Percentiles rank a stretch among this genome's conserved stretches.
phyloP scores from a whole-genome alignment of 2,113 vertebrate genomes.

The Meleagris gallopavo region DNA sequence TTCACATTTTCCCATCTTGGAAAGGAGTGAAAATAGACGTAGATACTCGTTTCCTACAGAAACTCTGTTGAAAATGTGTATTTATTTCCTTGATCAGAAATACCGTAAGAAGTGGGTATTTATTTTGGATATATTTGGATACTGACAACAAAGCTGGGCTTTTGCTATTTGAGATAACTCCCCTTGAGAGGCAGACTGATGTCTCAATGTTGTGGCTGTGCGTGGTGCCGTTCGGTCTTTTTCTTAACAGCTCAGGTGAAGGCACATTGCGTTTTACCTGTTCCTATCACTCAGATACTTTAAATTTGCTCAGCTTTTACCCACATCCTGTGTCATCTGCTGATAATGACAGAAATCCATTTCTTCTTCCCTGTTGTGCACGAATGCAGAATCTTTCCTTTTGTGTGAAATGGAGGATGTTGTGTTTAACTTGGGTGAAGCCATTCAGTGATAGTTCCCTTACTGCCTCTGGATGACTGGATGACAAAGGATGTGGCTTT shows the following conservation, averaged over 20 bases:
- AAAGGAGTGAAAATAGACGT: background rate
- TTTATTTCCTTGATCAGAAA: background rate
- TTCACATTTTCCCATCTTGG: background rate
- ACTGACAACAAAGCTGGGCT: background rate
- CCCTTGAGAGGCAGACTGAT: background rate
- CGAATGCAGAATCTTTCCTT: background rate
- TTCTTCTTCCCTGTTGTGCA: background rate
- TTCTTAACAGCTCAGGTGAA: background rate
- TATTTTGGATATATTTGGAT: background rate
- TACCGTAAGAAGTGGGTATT: background rate
- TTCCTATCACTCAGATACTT: background rate
- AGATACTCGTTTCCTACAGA: rapidly evolving
- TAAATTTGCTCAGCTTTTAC: background rate
- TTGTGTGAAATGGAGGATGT: background rate
- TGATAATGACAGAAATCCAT: background rate
- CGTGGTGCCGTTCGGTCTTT: background rate
- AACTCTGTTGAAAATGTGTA: background rate
- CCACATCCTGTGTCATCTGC: background rate
- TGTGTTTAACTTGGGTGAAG: rapidly evolving
- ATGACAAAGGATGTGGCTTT: background rate
- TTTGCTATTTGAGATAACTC: background rate
- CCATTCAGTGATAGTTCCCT: background rate
- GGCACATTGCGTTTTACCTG: background rate
- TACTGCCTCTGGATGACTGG: background rate
- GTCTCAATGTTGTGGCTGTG: background rate